Conservation (phyloP, 2,888 invertebrate genomes). For the Lasioglossum malachurum region DNA sequence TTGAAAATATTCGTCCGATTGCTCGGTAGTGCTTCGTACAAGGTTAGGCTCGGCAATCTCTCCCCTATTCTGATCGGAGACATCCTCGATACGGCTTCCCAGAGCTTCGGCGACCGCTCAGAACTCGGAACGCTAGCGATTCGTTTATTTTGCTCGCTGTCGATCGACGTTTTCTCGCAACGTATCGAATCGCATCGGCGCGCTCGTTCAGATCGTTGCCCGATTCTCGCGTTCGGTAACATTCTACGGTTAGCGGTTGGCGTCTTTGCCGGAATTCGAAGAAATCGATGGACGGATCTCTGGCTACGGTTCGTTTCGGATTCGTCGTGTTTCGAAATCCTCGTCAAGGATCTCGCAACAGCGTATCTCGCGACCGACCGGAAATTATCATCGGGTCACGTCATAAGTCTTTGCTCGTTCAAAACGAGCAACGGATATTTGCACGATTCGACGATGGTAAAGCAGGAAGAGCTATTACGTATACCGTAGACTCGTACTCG, state of each 20-base stretch:
- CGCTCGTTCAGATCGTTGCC: not conserved
- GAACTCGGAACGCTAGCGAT: not conserved
- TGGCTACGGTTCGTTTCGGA: constrained; percentile 15
- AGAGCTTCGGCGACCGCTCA: not conserved
- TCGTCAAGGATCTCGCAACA: not conserved
- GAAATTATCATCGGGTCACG: not conserved
- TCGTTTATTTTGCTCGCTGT: not conserved
- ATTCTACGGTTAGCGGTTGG: constrained; percentile 40
- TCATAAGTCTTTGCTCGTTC: not conserved
- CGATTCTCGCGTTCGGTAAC: not conserved
- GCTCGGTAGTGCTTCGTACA: constrained; percentile 85
- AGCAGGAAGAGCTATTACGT: not conserved
- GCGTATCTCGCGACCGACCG: not conserved
- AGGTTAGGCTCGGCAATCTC: constrained; percentile 83
- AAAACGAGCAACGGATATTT: not conserved
- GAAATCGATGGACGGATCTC: constrained; percentile 18
- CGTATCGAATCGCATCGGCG: not conserved
- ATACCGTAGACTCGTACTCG: not conserved
- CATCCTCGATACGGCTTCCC: constrained; percentile 42
- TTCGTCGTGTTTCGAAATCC: not conserved
- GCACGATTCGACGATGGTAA: not conserved
- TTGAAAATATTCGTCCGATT: constrained; percentile 83
- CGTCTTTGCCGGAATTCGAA: constrained; percentile 28
- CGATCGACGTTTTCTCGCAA: not conserved
- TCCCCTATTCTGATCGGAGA: constrained; percentile 84